phyloP scores from a whole-genome alignment of 2,797 vertebrate genomes.

The Ceryle rudis region DNA sequence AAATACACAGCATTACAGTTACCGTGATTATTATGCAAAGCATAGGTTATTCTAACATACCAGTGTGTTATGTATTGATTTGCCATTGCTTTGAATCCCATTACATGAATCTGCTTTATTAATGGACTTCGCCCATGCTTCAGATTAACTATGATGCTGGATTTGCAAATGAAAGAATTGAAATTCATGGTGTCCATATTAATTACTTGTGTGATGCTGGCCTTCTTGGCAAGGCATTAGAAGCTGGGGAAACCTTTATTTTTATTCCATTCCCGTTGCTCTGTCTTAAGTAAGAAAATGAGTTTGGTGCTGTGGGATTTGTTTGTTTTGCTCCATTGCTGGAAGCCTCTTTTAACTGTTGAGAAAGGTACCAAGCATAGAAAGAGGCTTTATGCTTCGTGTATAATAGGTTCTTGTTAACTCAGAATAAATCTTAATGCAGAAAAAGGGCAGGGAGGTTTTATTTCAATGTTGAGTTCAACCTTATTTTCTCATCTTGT shows the following conservation, averaged over 20 bases:
- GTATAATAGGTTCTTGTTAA: neutral
- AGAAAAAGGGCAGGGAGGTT: neutral
- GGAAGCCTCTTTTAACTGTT: neutral
- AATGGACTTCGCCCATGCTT: neutral
- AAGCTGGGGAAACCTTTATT: neutral
- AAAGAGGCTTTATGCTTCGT: neutral
- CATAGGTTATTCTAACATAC: neutral
- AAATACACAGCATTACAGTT: neutral
- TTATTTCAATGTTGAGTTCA: neutral
- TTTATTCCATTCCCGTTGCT: neutral
- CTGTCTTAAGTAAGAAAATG: neutral
- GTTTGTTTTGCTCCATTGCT: neutral
- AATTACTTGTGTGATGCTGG: neutral
- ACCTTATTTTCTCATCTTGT: neutral
- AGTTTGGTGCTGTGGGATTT: neutral
- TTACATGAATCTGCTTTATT: slow-evolving; percentile 17
- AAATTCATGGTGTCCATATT: slow-evolving; percentile 13
- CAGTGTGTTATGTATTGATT: neutral
- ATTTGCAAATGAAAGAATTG: slow-evolving; percentile 54
- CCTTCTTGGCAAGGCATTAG: neutral
- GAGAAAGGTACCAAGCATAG: neutral
- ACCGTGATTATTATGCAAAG: neutral
- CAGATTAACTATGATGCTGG: slow-evolving; percentile 14
- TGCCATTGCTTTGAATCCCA: neutral
- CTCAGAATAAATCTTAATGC: neutral